Conservation (phyloP, 2,797 vertebrate genomes). For the Coilia nasus region DNA sequence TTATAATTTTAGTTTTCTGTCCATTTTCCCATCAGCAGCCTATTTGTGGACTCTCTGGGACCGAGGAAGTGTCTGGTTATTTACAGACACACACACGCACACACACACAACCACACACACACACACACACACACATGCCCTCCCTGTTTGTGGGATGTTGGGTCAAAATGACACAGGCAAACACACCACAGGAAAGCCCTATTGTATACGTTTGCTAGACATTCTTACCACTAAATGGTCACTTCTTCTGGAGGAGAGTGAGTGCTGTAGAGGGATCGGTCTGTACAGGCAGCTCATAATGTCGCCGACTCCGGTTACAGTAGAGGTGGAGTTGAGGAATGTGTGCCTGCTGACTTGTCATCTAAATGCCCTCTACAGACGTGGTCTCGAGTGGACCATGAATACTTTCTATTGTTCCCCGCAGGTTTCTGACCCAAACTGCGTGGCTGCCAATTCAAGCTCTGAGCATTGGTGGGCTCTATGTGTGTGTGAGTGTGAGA, state of each 20-base stretch:
- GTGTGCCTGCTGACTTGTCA: background rate
- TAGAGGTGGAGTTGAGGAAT: conserved; percentile 14
- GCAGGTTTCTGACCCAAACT: conserved; percentile 28
- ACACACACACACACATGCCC: background rate
- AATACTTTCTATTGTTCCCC: conserved; percentile 45
- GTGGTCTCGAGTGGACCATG: conserved; percentile 25
- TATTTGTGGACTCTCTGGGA: background rate
- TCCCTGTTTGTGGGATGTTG: background rate
- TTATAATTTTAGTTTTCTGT: background rate
- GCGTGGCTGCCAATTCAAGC: conserved; percentile 24
- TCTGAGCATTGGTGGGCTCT: conserved; percentile 1
- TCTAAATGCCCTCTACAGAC: conserved; percentile 37
- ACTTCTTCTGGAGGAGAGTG: background rate
- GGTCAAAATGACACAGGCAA: background rate
- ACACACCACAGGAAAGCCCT: background rate
- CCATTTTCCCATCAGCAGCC: background rate
- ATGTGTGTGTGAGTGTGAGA: conserved; percentile 10
- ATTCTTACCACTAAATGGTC: background rate
- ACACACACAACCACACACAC: background rate
- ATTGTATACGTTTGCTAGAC: background rate
- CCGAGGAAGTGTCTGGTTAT: background rate
- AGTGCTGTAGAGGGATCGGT: background rate
- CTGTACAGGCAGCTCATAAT: background rate
- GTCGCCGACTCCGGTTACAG: background rate
- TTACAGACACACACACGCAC: background rate